Evolutionary conservation across 2,888 invertebrate species (phyloP).

Genomic region (Amiota communis): DNA sequence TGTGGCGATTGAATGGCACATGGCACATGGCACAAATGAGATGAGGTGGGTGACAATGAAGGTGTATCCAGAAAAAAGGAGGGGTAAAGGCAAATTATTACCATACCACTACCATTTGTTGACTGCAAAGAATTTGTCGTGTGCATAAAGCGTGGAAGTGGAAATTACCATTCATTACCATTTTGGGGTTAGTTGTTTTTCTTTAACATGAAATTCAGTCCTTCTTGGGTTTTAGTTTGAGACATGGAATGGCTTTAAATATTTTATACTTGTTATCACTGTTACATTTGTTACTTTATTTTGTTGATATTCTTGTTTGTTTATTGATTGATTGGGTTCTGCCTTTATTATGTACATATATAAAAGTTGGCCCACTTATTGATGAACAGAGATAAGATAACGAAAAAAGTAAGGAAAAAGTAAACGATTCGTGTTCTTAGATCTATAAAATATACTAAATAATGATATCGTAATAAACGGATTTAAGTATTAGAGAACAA

Average conservation of each 20-base stretch:
- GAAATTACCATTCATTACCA: conserved; percentile 13
- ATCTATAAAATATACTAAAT: too few species aligned
- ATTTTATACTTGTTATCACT: too few species aligned
- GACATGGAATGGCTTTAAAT: too few species aligned
- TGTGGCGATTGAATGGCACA: not conserved
- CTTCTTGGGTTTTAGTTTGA: too few species aligned
- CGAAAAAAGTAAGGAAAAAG: too few species aligned
- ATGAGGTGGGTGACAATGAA: not conserved
- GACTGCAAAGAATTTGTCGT: not conserved
- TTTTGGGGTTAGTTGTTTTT: conserved; percentile 8
- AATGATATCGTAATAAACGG: too few species aligned
- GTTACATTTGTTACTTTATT: too few species aligned
- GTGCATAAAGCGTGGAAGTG: conserved; percentile 14
- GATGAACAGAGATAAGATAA: conserved; percentile 28
- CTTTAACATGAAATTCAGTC: too few species aligned
- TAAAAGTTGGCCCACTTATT: conserved; percentile 39
- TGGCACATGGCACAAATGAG: not conserved
- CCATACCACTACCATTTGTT: not conserved
- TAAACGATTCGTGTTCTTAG: too few species aligned
- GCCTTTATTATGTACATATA: too few species aligned
- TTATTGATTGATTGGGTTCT: conserved; percentile 41
- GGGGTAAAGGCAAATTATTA: not conserved
- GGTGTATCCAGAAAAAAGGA: not conserved
- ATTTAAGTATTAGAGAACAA: too few species aligned
- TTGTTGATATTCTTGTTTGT: conserved; percentile 36